Evolutionary conservation across 1,140 invertebrate genomes (phyloP), one percentile per base, ranked within the genome.

Genomic region (Drosophila persimilis): DNA sequence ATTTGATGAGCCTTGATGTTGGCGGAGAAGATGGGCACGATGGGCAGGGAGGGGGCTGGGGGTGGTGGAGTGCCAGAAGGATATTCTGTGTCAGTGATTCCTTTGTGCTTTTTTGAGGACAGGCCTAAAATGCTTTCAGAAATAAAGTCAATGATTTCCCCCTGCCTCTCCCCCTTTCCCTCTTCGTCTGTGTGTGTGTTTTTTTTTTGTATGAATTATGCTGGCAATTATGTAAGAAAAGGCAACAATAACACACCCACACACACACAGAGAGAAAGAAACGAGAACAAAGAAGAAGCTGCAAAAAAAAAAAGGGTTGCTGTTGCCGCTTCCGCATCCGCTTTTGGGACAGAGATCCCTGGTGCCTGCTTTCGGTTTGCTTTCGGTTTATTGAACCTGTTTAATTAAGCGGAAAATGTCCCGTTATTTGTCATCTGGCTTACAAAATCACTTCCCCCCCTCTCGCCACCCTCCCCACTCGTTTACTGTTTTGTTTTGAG

Each of bases 361-460:
- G 56, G 35, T 55, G 44, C 24, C 31, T 67, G 56, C 51, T 57
- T 57, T 26, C 43, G 55, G 55, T 64, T 67, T 67, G 45, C 57
- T 72, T 69, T 77, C 80, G 73, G 81, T 85, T 86, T 86, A 86
- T 86, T 86, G 77, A 86, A 86, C 81, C 73, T 86, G 81, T 64
- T 85, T 86, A 86, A 86, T 86, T 86, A 77, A 80, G 81, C 81
- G 81, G 64, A 74, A 85, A 86, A 86, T 85, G 58, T 77, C 59
- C 60, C 62, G 52, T 80, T 85, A 80, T 80, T 84, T 84, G 67
- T 84, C 76, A 79, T 51, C 75, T 60, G 26, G 50, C 43, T 47
- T 55, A 41, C 20, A 41, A 44, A 44, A 71, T 47, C 46, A 48
- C 43, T 53, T 15, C 39, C 6, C 22, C 35, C 52, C 15, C 41